A percentile compares a stretch with the other conserved stretches of the same genome.
phyloP scores from a whole-genome alignment of 1,140 invertebrate genomes.

The Polypedilum vanderplanki region DNA sequence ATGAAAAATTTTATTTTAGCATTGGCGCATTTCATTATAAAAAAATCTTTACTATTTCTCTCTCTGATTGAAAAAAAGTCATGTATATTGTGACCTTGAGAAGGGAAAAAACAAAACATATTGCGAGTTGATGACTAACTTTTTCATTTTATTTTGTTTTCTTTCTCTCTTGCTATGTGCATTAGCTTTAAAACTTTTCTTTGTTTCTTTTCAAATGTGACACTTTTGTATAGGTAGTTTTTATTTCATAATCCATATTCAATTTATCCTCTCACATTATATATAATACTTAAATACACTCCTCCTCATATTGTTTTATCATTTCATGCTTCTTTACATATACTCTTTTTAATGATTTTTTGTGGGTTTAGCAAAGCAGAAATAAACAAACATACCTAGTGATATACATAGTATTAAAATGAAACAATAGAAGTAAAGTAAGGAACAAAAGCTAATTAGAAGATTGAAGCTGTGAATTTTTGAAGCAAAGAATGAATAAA shows the following conservation, averaged over 20 bases:
- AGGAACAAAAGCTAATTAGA: neutral
- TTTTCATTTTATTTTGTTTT: neutral
- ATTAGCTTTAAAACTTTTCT: neutral
- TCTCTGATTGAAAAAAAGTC: neutral
- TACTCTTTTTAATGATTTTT: conserved; percentile 3
- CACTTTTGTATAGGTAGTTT: neutral
- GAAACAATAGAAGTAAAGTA: neutral
- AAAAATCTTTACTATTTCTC: neutral
- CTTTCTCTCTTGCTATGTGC: neutral
- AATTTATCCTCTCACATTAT: too few species aligned
- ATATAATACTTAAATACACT: neutral
- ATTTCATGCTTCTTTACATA: neutral
- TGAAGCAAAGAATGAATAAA: too few species aligned
- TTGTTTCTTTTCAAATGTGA: neutral
- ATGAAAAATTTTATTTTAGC: neutral
- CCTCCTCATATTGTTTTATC: neutral
- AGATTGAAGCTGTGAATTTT: neutral
- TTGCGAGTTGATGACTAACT: neutral
- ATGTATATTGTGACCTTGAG: neutral
- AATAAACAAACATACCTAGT: neutral
- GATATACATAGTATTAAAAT: neutral
- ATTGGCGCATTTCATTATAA: neutral
- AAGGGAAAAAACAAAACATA: neutral
- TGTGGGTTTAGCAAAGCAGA: conserved; percentile 1
- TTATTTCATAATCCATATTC: neutral